Evolutionary conservation across 37 sponge, comb jelly and placozoan genomes (phyloP).

Genomic region (Crambe crambe): DNA sequence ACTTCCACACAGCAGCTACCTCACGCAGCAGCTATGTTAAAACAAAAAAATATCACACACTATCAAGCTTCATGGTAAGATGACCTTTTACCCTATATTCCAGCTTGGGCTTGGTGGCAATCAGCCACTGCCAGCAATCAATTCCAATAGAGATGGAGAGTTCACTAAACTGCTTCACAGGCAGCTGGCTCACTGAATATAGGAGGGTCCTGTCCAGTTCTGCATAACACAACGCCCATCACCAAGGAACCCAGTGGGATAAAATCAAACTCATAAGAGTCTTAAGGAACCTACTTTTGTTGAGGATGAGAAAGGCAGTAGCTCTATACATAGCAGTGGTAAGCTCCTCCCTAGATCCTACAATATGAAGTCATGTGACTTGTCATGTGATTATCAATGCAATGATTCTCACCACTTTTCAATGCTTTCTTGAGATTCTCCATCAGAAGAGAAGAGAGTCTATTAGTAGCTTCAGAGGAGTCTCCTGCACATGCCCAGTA

Average conservation of each 20-base stretch:
- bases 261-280: neutral
- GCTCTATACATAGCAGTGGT: slow-evolving; percentile 40
- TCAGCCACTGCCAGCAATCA: slow-evolving; percentile 87
- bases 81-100: slow-evolving; percentile 49
- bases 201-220: slow-evolving; percentile 26
- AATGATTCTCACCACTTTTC: slow-evolving; percentile 12
- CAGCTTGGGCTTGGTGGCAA: slow-evolving; percentile 59
- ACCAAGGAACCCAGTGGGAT: neutral
- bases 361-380: neutral
- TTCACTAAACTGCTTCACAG: slow-evolving; percentile 63
- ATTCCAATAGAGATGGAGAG: slow-evolving; percentile 52
- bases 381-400: neutral
- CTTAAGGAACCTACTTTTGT: slow-evolving; percentile 22
- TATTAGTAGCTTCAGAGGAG: neutral
- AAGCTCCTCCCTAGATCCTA: slow-evolving; percentile 32
- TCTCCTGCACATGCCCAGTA: neutral
- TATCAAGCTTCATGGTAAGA: neutral
- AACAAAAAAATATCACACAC: neutral
- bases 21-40: slow-evolving; percentile 38
- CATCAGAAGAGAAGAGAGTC: slow-evolving; percentile 1
- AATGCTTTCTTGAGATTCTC: slow-evolving; percentile 13
- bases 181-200: slow-evolving; percentile 52
- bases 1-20: slow-evolving; percentile 59
- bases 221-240: neutral
- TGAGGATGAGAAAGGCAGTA: slow-evolving; percentile 51